phyloP scores from a whole-genome alignment of 2,113 vertebrate genomes.

The Heterochromis multidens region DNA sequence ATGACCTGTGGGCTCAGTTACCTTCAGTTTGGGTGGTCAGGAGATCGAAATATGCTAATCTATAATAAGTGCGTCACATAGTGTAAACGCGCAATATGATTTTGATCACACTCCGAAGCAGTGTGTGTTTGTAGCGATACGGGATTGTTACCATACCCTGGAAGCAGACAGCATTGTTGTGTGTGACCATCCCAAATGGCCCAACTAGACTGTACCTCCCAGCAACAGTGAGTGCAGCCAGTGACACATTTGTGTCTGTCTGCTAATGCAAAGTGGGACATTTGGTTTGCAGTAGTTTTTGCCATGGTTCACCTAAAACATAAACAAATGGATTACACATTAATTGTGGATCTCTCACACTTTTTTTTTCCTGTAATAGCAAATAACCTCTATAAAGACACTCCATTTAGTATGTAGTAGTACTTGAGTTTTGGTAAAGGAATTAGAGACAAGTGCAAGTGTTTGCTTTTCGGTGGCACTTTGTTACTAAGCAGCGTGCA shows the following conservation, averaged over 20 bases:
- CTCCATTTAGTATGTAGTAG: not conserved
- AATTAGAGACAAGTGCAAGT: not conserved
- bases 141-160: not conserved
- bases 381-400: not conserved
- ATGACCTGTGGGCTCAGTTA: conserved; percentile 44
- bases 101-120: not conserved
- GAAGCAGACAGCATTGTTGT: not conserved
- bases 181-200: conserved; percentile 4
- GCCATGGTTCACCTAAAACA: not conserved
- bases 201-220: not conserved
- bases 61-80: not conserved
- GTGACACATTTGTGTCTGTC: conserved; percentile 57
- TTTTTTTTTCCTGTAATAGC: not conserved
- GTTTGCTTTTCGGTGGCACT: conserved; percentile 12
- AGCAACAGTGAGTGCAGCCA: not conserved
- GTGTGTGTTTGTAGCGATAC: not conserved
- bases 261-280: conserved; percentile 46
- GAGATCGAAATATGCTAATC: not conserved
- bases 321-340: not conserved
- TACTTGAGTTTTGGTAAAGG: not conserved
- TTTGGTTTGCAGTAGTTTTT: conserved; percentile 29
- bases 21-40: conserved; percentile 10
- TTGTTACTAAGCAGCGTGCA: conserved; percentile 36
- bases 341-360: not conserved
- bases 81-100: not conserved